Evolutionary conservation across 2,113 vertebrate genomes (phyloP), one percentile per base, ranked within the genome.

Genomic region (Ciconia stormi): DNA sequence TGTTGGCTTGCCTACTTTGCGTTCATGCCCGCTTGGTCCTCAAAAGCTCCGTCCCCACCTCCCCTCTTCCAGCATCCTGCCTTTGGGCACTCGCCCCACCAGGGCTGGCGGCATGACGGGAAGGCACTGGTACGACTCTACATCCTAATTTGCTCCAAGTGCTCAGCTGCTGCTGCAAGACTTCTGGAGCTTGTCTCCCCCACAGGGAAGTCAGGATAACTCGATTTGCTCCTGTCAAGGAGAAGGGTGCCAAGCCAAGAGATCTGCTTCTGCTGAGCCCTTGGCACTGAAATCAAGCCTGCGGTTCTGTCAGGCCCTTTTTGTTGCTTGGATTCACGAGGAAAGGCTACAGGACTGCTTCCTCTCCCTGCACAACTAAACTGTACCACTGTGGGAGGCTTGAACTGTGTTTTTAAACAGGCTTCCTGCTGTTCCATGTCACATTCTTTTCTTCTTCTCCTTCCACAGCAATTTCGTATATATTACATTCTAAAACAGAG

Each of bases 321-420:
- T 87, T 95, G 79, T 94, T 97, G 95, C 95, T 96, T 95, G 84
- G 90, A 92, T 97, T 97, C 98, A 93, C 0, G 47, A 93, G 88
- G 89, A 96, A 85, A 96, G 70, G 74, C 91, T 83, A 17, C 11
- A 69, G 49, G 88, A 91, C 71, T 7, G 49, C 76, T 91, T 97
- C 93, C 80, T 92, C 21, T 83, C 44, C 59, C 58, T 19, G 50
- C 71, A 86, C 61, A 73, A 49, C 92, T 90, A 89, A 94, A 93
- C 82, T 47, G 59, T 40, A 56, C 92, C 88, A 69, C 81, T 2
- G 29, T 91, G 78, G 88, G 90, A 97, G 86, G 93, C 84, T 89
- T 95, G 90, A 88, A 79, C 52, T 82, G 55, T 72, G 85, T 84
- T 97, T 97, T 87, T 95, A 97, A 97, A 96, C 91, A 97, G 96